Base-by-base conservation (phyloP, 2,888 invertebrate genomes). In the Trachelus stipa region DNA sequence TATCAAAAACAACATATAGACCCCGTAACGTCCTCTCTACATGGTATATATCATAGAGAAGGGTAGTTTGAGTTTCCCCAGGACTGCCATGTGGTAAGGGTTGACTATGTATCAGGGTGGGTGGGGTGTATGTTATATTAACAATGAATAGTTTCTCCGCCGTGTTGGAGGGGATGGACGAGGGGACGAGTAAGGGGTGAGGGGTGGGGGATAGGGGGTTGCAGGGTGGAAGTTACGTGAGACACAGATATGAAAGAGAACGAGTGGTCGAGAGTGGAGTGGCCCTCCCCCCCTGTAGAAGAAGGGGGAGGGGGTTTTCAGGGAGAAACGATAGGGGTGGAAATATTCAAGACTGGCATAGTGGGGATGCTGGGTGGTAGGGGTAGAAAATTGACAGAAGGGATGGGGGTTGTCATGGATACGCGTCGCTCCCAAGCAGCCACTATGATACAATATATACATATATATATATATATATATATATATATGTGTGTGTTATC, bases 351-450 rank as follows among this genome's bases (percentile, higher is more conserved):
- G 56, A 23, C 23, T 56, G 23, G 23, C 1, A 2, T 56, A 56
- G 56, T 56, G 56, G 56, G 56, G 56, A 23, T 56, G 31, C 33
- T 71, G 71, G 31, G 31, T 73, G 69, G 76, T 40, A 76, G 81
- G 73, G 79, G 77, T 81, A 77, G 80, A 82, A 82, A 83, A 86
- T 86, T 83, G 84, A 85, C 86, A 84, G 86, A 83, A 86, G 89
- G 88, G 86, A 87, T 56, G 23, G 85, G 85, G 85, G 90, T 90
- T 88, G 81, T 88, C 87, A 90, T 90, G 90, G 90, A 85, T 88
- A 90, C 90, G 85, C 86, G 87, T 87, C 86, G 85, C 87, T 88
- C 82, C 82, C 83, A 80, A 84, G 81, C 85, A 83, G 80, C 78
- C 83, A 80, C 83, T 83, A 79, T 78, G 82, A 86, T 85, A 84